These are phyloP conservation scores for Geotrupes spiniger DNA, from an alignment of 2,888 invertebrate species.

Conservation along the genomic window DNA sequence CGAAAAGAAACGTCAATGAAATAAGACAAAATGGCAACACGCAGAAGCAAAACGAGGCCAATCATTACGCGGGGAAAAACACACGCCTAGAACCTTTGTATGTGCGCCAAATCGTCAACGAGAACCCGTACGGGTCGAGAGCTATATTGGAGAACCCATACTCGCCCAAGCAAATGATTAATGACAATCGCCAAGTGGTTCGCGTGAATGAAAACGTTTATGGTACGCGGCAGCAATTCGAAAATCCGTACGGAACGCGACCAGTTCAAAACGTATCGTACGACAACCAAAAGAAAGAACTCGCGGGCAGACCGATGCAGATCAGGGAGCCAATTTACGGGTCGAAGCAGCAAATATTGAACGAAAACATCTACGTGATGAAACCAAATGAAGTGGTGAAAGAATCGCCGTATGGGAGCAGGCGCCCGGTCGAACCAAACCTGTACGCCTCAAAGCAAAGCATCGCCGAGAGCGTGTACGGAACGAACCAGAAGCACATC, in stretches of 20 bases:
- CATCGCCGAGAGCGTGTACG: slow-evolving; percentile 14
- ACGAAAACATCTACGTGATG: slow-evolving; percentile 18
- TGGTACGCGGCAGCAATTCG: slow-evolving; percentile 1
- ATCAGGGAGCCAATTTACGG: not conserved
- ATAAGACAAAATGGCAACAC: slow-evolving; percentile 1
- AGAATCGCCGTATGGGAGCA: slow-evolving; percentile 25
- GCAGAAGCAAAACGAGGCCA: not conserved
- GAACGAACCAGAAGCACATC: slow-evolving; percentile 30
- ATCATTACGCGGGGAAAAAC: too few species aligned
- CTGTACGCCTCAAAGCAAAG: slow-evolving; percentile 27
- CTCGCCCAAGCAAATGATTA: not conserved
- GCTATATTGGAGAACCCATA: not conserved
- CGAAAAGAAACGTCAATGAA: slow-evolving; percentile 8
- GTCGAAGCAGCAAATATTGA: slow-evolving; percentile 7
- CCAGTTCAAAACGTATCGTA: too few species aligned
- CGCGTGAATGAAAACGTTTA: not conserved
- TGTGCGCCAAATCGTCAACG: not conserved
- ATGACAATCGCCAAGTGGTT: not conserved
- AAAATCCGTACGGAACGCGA: slow-evolving; percentile 18
- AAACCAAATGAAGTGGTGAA: slow-evolving; percentile 12
- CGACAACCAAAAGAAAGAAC: not conserved
- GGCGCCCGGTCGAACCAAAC: slow-evolving; percentile 17
- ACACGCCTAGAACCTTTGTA: too few species aligned
- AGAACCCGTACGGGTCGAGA: not conserved
- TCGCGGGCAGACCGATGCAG: not conserved